Evolutionary conservation across 1,140 invertebrate genomes (phyloP).

Genomic region (Ylistrum balloti): DNA sequence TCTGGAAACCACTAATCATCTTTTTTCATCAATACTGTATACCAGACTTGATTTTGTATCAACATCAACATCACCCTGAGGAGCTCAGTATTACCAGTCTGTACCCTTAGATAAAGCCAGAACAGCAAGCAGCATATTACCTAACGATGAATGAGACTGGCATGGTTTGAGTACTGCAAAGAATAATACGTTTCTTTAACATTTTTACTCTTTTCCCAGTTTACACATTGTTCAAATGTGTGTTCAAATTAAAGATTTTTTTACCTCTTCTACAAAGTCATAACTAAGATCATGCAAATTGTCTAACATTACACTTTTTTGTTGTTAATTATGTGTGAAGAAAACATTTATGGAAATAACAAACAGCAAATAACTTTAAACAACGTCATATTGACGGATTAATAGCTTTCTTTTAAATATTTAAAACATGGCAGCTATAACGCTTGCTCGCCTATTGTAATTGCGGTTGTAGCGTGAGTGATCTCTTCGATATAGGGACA

Average conservation of each 20-base stretch:
- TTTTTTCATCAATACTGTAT: background rate
- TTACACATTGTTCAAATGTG: no score
- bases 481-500: background rate
- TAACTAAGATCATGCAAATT: no score
- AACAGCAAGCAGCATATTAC: no score
- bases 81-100: background rate
- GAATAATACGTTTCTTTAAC: no score
- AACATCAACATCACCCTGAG: background rate
- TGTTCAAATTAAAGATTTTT: no score
- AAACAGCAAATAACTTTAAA: background rate
- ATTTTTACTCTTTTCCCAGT: no score
- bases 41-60: conserved; percentile 19
- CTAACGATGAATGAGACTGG: no score
- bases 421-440: background rate
- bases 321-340: background rate
- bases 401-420: background rate
- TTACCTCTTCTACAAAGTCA: no score
- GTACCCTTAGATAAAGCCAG: background rate
- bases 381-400: background rate
- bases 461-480: background rate
- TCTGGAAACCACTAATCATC: background rate
- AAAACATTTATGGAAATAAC: background rate
- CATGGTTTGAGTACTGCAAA: no score
- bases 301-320: background rate
- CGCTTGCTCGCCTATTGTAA: background rate